phyloP scores from a whole-genome alignment of 1,140 invertebrate genomes.

The Drosophila repletoides region DNA sequence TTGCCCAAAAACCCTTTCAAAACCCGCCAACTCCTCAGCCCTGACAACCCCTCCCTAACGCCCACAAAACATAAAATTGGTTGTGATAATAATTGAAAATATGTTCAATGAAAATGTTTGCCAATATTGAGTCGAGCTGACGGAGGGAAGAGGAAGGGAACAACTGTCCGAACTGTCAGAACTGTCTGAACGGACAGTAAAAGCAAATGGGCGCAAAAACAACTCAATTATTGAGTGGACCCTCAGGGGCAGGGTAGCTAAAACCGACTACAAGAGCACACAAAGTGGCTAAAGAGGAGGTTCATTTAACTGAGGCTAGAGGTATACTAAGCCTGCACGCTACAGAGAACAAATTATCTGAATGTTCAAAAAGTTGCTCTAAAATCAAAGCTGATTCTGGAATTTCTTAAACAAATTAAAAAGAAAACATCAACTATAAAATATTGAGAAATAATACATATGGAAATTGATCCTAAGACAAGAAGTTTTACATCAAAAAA shows the following conservation, averaged over 20 bases:
- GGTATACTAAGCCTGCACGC: too few relatives aligned
- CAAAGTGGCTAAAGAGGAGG: background rate
- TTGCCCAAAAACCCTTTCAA: background rate
- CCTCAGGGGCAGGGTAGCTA: background rate
- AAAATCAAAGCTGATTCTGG: too few relatives aligned
- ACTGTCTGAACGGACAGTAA: slow-evolving; percentile 24
- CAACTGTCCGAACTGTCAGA: background rate
- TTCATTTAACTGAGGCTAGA: too few relatives aligned
- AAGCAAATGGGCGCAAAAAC: slow-evolving; percentile 51
- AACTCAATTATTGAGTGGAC: slow-evolving; percentile 61
- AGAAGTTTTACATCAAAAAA: too few relatives aligned
- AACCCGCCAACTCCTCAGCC: too few relatives aligned
- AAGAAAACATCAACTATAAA: too few relatives aligned
- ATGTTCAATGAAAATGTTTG: slow-evolving; percentile 60
- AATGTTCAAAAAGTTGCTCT: too few relatives aligned
- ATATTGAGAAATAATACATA: too few relatives aligned
- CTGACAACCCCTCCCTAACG: background rate
- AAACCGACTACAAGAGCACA: background rate
- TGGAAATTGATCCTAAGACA: too few relatives aligned
- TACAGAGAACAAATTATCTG: too few relatives aligned
- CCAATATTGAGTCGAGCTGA: slow-evolving; percentile 19
- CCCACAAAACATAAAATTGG: slow-evolving; percentile 42
- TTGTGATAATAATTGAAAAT: slow-evolving; percentile 66
- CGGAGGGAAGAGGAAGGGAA: background rate
- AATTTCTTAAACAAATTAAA: too few relatives aligned